phyloP scores from a whole-genome alignment of 1,140 invertebrate genomes.

The Nomia melanderi region DNA sequence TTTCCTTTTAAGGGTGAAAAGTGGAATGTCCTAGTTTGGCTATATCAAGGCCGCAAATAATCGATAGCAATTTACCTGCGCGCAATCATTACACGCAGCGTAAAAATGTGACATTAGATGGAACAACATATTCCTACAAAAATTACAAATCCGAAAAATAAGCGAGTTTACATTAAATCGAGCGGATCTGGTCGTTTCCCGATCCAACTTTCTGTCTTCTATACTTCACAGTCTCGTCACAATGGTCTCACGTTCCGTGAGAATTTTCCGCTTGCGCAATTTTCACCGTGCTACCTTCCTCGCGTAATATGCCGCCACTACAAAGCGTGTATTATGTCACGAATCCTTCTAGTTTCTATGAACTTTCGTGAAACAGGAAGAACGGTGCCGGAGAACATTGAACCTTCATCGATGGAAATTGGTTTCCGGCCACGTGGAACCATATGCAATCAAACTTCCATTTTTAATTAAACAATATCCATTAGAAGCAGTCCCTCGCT shows the following conservation, averaged over 20 bases:
- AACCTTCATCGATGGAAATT: too few species aligned
- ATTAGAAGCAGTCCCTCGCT: too few species aligned
- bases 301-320: background rate
- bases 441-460: too few species aligned
- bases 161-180: background rate
- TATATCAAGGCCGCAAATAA: background rate
- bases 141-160: background rate
- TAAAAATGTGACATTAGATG: background rate
- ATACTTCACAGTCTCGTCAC: too few species aligned
- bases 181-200: background rate
- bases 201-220: background rate
- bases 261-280: constrained; percentile 4
- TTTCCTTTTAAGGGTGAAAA: background rate
- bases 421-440: too few species aligned
- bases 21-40: background rate
- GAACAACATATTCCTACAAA: background rate
- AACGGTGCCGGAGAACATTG: too few species aligned
- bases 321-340: background rate
- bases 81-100: background rate
- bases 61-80: background rate
- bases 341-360: background rate
- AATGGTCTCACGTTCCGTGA: background rate
- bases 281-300: background rate
- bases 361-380: background rate
- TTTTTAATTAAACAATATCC: too few species aligned